Conservation (phyloP, 2,797 vertebrate species). For the Xiphorhynchus erythropygius region DNA sequence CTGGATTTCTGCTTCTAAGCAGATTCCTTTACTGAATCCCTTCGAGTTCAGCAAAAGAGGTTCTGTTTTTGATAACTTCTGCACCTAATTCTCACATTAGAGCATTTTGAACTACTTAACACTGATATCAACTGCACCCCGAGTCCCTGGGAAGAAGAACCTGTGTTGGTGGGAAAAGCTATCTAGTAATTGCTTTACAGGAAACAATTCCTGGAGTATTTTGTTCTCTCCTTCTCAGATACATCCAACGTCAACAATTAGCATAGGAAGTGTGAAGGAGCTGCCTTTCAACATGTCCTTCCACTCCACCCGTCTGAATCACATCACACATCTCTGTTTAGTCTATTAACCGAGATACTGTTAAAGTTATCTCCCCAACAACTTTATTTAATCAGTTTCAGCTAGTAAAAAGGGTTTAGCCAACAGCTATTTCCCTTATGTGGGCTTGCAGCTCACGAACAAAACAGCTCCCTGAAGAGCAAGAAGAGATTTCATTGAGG, state of each 20-base stretch:
- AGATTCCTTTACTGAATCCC: not conserved
- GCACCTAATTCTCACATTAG: not conserved
- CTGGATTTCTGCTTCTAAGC: not conserved
- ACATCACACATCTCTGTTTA: conserved; percentile 40
- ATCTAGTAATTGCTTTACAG: not conserved
- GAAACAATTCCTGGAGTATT: not conserved
- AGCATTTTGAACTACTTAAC: not conserved
- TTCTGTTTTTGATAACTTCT: not conserved
- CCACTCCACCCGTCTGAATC: not conserved
- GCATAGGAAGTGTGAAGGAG: not conserved
- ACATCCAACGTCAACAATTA: not conserved
- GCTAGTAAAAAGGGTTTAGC: conserved; percentile 64
- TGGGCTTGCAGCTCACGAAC: not conserved
- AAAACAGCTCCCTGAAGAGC: conserved; percentile 53
- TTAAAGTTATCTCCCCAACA: conserved; percentile 43
- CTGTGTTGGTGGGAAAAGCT: not conserved
- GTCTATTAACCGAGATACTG: conserved; percentile 51
- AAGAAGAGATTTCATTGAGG: conserved; percentile 39
- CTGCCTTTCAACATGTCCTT: not conserved
- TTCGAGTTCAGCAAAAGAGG: not conserved
- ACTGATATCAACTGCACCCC: not conserved
- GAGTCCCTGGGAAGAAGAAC: not conserved
- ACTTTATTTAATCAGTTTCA: conserved; percentile 64
- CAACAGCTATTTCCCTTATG: conserved; percentile 39
- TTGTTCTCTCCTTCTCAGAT: not conserved